These are phyloP conservation scores for Tuta absoluta DNA, from an alignment of 2,888 invertebrate species.

Conservation along the genomic window DNA sequence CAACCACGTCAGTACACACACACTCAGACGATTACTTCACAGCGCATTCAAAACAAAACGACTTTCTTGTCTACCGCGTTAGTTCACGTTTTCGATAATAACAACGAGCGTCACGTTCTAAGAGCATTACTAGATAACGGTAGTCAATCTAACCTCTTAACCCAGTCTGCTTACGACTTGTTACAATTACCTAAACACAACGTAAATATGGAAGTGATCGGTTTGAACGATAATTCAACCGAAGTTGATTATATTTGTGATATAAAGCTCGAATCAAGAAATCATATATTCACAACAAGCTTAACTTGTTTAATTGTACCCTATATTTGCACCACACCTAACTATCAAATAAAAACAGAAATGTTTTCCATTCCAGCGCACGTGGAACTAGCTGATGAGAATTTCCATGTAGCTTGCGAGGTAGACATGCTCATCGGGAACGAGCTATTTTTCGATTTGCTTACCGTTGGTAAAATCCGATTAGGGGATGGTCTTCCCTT, in stretches of 20 bases:
- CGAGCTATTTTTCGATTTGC: neutral
- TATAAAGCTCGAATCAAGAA: neutral
- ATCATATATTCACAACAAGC: neutral
- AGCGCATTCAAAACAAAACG: neutral
- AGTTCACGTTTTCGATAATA: neutral
- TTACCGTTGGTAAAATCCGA: neutral
- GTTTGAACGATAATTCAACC: slow-evolving; percentile 1
- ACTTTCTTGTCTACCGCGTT: neutral
- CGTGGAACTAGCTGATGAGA: neutral
- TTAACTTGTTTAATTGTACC: slow-evolving; percentile 1
- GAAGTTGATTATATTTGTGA: slow-evolving; percentile 1
- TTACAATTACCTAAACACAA: neutral
- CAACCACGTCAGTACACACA: neutral
- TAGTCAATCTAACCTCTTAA: neutral
- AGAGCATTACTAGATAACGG: slow-evolving; percentile 1
- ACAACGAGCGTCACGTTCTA: neutral
- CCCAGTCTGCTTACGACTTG: neutral
- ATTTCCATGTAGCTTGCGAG: neutral
- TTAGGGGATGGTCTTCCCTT: neutral
- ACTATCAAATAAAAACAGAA: neutral
- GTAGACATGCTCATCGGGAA: neutral
- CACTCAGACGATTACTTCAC: neutral
- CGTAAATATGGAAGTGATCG: slow-evolving; percentile 3
- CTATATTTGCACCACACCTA: slow-evolving; percentile 1
- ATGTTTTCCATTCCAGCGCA: neutral